phyloP scores from a whole-genome alignment of 2,888 invertebrate species.

The Diaprepes abbreviatus region DNA sequence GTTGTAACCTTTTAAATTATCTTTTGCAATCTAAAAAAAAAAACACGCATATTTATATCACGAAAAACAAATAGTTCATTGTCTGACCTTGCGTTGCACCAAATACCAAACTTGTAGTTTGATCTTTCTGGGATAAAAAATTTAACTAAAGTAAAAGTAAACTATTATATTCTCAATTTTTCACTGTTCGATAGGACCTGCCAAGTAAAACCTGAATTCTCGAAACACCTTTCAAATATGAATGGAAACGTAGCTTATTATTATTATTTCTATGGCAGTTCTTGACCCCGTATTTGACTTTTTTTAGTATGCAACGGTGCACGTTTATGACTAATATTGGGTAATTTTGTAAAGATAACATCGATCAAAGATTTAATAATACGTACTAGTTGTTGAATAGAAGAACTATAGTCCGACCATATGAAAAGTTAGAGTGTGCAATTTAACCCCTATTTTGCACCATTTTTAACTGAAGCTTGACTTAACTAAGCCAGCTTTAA shows the following conservation, averaged over 20 bases:
- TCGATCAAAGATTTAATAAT: slow-evolving; percentile 19
- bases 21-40: no score
- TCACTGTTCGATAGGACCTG: not conserved
- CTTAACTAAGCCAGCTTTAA: no score
- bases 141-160: not conserved
- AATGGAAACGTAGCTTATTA: slow-evolving; percentile 18
- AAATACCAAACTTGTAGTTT: not conserved
- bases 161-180: not conserved
- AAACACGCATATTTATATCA: no score
- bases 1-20: no score
- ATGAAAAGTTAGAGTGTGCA: no score
- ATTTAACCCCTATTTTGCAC: no score
- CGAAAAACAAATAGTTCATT: no score
- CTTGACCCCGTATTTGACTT: slow-evolving; percentile 25
- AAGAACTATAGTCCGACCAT: not conserved
- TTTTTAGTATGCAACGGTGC: slow-evolving; percentile 16
- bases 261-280: slow-evolving; percentile 16
- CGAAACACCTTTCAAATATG: slow-evolving; percentile 33
- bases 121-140: not conserved
- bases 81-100: no score
- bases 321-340: slow-evolving; percentile 13
- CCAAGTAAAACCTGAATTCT: slow-evolving; percentile 6
- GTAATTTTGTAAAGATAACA: slow-evolving; percentile 16
- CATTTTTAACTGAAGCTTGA: no score
- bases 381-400: not conserved